Percentiles rank a stretch among this genome's conserved stretches.
Conservation (phyloP, 2,888 invertebrate species). For the Sphaeridia pumilis region DNA sequence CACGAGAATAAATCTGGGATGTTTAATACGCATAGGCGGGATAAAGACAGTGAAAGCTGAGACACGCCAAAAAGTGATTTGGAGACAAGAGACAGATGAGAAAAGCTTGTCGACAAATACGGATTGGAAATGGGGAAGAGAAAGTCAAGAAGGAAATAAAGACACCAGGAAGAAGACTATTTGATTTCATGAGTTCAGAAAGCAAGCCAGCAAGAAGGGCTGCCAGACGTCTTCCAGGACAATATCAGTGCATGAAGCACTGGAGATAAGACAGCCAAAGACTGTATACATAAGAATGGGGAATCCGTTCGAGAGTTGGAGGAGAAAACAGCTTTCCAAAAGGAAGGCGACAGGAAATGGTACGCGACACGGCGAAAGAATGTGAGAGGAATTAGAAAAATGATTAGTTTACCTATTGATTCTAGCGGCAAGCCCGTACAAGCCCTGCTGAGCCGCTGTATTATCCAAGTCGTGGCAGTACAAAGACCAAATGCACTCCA, state of each 20-base stretch:
- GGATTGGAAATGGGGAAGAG: background rate
- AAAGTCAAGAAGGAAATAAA: too few species aligned
- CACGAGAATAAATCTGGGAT: too few species aligned
- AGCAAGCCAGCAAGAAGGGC: too few species aligned
- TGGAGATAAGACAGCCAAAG: background rate
- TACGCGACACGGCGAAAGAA: background rate
- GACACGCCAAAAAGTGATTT: too few species aligned
- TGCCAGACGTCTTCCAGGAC: too few species aligned
- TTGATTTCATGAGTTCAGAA: too few species aligned
- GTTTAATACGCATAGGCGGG: too few species aligned
- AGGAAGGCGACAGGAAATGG: background rate
- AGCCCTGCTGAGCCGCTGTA: slow-evolving; percentile 45
- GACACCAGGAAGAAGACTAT: too few species aligned
- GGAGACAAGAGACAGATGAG: too few species aligned
- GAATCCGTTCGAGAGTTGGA: background rate
- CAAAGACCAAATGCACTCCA: slow-evolving; percentile 50
- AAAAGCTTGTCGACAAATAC: background rate
- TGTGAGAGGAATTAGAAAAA: slow-evolving; percentile 4
- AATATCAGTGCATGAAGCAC: too few species aligned
- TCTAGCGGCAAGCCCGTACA: slow-evolving; percentile 49
- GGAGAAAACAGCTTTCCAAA: background rate
- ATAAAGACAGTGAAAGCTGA: too few species aligned
- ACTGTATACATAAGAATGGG: background rate
- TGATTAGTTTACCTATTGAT: slow-evolving; percentile 46
- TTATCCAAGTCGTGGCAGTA: slow-evolving; percentile 49